These are phyloP conservation scores for Piscicola geometra DNA, from an alignment of 2,888 invertebrate genomes.

Conservation along the genomic window DNA sequence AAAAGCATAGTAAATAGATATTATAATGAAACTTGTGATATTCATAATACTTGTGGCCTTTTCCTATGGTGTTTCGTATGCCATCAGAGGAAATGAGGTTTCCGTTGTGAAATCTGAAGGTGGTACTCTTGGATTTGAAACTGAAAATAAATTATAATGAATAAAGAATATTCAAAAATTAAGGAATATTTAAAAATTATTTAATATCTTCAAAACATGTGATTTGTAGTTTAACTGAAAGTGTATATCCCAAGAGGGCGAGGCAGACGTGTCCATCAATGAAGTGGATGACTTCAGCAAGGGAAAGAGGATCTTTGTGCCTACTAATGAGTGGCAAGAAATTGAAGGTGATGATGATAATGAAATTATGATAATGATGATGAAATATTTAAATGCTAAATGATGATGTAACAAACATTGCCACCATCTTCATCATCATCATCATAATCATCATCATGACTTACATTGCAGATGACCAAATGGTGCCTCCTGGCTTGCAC, in stretches of 20 bases:
- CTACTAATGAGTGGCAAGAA: constrained; percentile 33
- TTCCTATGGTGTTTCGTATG: background rate
- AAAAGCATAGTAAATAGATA: no score
- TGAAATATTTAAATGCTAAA: background rate
- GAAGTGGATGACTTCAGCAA: background rate
- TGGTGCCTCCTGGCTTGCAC: constrained; percentile 67
- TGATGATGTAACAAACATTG: no score
- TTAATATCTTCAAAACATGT: background rate
- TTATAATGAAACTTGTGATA: background rate
- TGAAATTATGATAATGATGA: background rate
- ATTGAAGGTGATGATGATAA: constrained; percentile 17
- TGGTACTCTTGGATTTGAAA: background rate
- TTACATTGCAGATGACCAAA: constrained; percentile 22
- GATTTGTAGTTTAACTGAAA: background rate
- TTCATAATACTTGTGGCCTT: background rate
- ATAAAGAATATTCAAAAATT: background rate
- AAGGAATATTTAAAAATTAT: background rate
- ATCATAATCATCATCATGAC: no score
- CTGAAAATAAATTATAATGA: background rate
- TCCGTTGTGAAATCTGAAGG: background rate
- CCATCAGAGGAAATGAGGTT: background rate
- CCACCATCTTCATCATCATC: no score
- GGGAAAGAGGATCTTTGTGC: constrained; percentile 14
- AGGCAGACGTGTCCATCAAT: background rate
- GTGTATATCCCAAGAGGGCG: background rate